Evolutionary conservation across 2,888 invertebrate species (phyloP), one percentile per base, ranked within the genome.

Genomic region (Isotomurus palustris): DNA sequence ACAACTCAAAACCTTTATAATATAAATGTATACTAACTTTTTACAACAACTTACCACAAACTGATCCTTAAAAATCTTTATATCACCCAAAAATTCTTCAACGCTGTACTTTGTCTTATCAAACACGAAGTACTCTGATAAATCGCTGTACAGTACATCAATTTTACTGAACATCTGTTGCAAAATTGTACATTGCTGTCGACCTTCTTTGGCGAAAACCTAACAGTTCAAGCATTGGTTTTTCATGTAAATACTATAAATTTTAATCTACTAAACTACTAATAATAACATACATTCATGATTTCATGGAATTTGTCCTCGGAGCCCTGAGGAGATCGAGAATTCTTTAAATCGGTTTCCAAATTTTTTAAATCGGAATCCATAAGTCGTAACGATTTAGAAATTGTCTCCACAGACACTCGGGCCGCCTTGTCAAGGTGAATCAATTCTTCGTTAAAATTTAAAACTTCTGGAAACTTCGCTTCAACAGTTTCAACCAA

Each of bases 31-130:
- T 14, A 55, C 40, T 12, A 43, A 47, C 32, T 14, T 32, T 32
- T 8, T 8, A 8, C 8, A 32, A 32, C 19, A 57, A 79, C 82
- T 82, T 73, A 88, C 88, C 74, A 84, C 78, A 74, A 95, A 96
- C 25, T 87, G 83, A 73, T 93, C 91, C 75, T 93, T 94, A 75
- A 99, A 99, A 0, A 86, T 86, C 77, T 94, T 95, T 64, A 99
- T 82, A 74, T 99, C 97, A 0, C 83, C 83, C 76, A 97, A 95
- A 80, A 97, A 93, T 74, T 97, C 96, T 73, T 97, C 97, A 69
- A 95, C 81, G 0, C 88, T 84, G 74, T 96, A 97, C 76, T 97
- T 97, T 66, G 85, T 86, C 6, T 87, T 84, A 73, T 97, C 95
- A 75, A 97, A 96, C 1, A 87, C 83, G 76, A 85, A 96, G 75